phyloP scores from a whole-genome alignment of 1,140 invertebrate genomes.

The Bradysia coprophila region DNA sequence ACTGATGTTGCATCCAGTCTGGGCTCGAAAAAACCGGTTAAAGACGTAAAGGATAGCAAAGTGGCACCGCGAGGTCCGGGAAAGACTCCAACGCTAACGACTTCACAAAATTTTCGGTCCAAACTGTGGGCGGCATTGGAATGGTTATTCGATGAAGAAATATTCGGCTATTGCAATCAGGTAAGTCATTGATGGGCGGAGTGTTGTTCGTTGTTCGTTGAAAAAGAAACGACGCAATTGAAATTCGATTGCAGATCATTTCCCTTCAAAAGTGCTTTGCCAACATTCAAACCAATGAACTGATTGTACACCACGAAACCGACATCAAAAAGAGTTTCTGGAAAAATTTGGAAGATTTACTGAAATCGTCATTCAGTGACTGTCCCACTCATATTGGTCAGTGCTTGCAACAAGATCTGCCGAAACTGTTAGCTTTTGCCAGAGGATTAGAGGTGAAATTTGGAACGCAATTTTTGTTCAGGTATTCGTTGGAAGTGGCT shows the following conservation, averaged over 20 bases:
- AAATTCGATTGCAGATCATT: slow-evolving; percentile 5
- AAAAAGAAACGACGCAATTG: too few relatives aligned
- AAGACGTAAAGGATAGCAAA: background rate
- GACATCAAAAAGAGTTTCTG: slow-evolving; percentile 17
- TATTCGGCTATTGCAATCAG: slow-evolving; percentile 49
- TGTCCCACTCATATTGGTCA: slow-evolving; percentile 23
- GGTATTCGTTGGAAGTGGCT: background rate
- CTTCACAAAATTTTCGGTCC: slow-evolving; percentile 49
- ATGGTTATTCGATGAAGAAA: slow-evolving; percentile 48
- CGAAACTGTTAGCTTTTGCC: slow-evolving; percentile 20
- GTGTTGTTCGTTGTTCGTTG: too few relatives aligned
- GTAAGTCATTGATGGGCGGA: too few relatives aligned
- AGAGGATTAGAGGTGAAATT: slow-evolving; percentile 19
- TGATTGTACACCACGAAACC: slow-evolving; percentile 7
- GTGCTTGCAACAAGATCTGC: slow-evolving; percentile 28
- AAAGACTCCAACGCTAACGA: slow-evolving; percentile 38
- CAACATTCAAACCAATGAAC: slow-evolving; percentile 12
- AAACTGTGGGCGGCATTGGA: slow-evolving; percentile 65
- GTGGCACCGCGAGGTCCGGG: slow-evolving; percentile 38
- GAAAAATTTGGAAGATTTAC: slow-evolving; percentile 12
- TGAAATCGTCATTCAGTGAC: slow-evolving; percentile 17
- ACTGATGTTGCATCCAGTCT: slow-evolving; percentile 11
- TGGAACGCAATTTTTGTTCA: slow-evolving; percentile 15
- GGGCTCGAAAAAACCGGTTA: background rate
- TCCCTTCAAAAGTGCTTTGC: slow-evolving; percentile 19